Conservation (phyloP, 1,140 invertebrate species). For the Saxidomus purpurata region DNA sequence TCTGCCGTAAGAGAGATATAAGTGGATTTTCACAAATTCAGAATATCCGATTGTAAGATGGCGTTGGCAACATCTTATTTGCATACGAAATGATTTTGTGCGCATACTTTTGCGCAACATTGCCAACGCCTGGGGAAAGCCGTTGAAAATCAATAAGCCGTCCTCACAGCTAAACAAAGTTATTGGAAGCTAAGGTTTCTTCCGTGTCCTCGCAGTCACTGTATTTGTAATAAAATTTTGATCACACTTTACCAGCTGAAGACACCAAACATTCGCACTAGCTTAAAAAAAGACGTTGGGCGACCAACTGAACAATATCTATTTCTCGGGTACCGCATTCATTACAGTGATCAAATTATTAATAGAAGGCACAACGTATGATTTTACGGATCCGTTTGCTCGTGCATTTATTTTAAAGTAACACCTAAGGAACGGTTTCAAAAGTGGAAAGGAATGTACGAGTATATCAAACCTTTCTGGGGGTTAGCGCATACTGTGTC, state of each 20-base stretch:
- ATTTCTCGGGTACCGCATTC: too few relatives aligned
- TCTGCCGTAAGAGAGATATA: slow-evolving; percentile 79
- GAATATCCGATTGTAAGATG: slow-evolving; percentile 83
- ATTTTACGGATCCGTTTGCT: too few relatives aligned
- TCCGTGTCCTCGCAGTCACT: neutral
- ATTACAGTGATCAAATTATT: too few relatives aligned
- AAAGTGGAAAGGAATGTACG: too few relatives aligned
- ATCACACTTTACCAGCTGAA: neutral
- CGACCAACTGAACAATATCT: too few relatives aligned
- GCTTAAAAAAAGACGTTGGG: too few relatives aligned
- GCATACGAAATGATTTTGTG: slow-evolving; percentile 83
- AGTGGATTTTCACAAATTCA: slow-evolving; percentile 77
- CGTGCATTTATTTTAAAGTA: too few relatives aligned
- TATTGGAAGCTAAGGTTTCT: slow-evolving; percentile 3
- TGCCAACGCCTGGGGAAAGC: slow-evolving; percentile 82
- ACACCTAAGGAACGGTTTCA: too few relatives aligned
- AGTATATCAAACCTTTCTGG: too few relatives aligned
- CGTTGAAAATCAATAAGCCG: slow-evolving; percentile 51
- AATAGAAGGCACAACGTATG: too few relatives aligned
- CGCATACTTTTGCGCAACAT: slow-evolving; percentile 85
- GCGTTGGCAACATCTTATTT: slow-evolving; percentile 86
- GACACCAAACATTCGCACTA: too few relatives aligned
- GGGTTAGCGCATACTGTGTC: too few relatives aligned
- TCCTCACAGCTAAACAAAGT: slow-evolving; percentile 32
- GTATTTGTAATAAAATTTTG: slow-evolving; percentile 7